These are phyloP conservation scores for Lycopodina hypogea DNA, from an alignment of 37 sponge, comb jelly and placozoan genomes.

Conservation along the genomic window DNA sequence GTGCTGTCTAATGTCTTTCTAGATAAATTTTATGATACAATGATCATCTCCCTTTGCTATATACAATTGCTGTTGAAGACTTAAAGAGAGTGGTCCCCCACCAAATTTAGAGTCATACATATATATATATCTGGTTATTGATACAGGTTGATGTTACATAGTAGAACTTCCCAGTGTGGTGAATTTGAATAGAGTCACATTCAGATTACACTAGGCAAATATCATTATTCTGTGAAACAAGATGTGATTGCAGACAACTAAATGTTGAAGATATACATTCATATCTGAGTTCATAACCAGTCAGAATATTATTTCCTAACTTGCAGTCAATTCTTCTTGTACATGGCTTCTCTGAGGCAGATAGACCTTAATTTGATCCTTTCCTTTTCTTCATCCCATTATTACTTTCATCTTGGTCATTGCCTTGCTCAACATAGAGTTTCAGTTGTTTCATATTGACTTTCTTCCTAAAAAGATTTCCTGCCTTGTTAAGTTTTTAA, in stretches of 20 bases:
- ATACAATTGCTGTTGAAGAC: neutral
- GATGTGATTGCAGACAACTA: too few species aligned
- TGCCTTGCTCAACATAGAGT: too few species aligned
- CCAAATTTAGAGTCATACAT: neutral
- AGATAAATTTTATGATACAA: neutral
- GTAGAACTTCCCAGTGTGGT: neutral
- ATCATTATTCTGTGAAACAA: too few species aligned
- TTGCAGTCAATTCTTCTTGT: too few species aligned
- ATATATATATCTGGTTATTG: neutral
- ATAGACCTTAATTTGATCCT: too few species aligned
- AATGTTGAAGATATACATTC: too few species aligned
- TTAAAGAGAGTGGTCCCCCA: neutral
- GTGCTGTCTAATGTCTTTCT: neutral
- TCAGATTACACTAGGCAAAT: neutral
- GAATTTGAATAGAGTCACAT: neutral
- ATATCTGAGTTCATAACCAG: too few species aligned
- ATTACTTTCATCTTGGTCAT: too few species aligned
- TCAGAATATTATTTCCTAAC: too few species aligned
- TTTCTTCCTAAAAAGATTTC: neutral
- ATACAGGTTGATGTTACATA: neutral
- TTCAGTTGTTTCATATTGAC: too few species aligned
- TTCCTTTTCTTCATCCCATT: too few species aligned
- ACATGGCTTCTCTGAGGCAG: too few species aligned
- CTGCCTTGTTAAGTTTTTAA: neutral
- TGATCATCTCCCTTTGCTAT: neutral